phyloP scores from a whole-genome alignment of 92 coral and sea anemone species.

The Parazoanthus atlanticus region DNA sequence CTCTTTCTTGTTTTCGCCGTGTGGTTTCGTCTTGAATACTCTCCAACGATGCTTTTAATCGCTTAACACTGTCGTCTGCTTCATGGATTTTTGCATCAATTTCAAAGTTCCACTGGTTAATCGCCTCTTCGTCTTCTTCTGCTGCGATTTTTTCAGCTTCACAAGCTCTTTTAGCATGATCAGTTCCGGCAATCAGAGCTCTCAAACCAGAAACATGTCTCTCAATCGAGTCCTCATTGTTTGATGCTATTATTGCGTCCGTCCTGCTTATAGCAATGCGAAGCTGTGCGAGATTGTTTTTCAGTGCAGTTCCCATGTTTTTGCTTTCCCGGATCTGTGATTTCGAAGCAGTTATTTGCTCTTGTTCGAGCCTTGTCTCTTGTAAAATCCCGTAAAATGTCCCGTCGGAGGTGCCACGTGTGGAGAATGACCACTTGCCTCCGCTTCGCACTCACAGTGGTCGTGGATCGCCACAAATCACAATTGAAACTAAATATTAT shows the following conservation, averaged over 20 bases:
- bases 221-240: slow-evolving; percentile 29
- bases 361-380: background rate
- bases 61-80: too few species aligned
- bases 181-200: slow-evolving; percentile 24
- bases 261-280: slow-evolving; percentile 27
- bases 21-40: too few species aligned
- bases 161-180: background rate
- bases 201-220: slow-evolving; percentile 36
- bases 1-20: too few species aligned
- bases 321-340: background rate
- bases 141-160: slow-evolving; percentile 32
- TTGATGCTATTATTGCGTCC: slow-evolving; percentile 10
- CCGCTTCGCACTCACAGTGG: too few species aligned
- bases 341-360: background rate
- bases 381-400: background rate
- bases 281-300: slow-evolving; percentile 35
- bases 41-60: too few species aligned
- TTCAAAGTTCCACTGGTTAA: too few species aligned
- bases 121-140: background rate
- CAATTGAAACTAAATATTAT: too few species aligned
- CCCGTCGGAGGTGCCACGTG: slow-evolving; percentile 45
- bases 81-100: too few species aligned
- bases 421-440: too few species aligned
- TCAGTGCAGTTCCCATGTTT: background rate
- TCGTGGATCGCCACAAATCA: too few species aligned